phyloP scores from a whole-genome alignment of 1,140 invertebrate species.

The Caenorhabditis tropicalis region DNA sequence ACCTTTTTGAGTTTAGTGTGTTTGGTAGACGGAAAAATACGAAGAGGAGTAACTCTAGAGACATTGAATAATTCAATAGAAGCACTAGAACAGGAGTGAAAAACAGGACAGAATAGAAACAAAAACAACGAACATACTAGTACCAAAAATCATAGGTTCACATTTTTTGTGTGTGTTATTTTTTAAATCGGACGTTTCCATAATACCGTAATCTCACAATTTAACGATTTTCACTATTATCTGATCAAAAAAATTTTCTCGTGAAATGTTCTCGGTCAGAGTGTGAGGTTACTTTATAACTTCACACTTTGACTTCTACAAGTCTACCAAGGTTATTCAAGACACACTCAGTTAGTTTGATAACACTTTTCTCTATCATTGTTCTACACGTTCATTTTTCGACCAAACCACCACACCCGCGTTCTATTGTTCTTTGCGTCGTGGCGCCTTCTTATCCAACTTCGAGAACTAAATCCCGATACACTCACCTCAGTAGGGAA shows the following conservation, averaged over 20 bases:
- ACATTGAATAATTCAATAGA: constrained; percentile 25
- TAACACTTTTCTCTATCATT: background rate
- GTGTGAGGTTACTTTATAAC: too few relatives aligned
- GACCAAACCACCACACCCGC: background rate
- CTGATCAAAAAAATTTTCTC: too few relatives aligned
- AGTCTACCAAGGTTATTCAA: background rate
- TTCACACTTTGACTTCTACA: too few relatives aligned
- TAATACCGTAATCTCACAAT: too few relatives aligned
- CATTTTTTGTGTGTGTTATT: background rate
- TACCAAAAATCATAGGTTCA: background rate
- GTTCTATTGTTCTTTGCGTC: constrained; percentile 10
- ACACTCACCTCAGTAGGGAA: constrained; percentile 7
- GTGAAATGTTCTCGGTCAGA: too few relatives aligned
- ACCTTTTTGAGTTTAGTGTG: background rate
- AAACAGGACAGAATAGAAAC: background rate
- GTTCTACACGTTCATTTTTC: background rate
- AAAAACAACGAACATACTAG: background rate
- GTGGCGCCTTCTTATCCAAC: background rate
- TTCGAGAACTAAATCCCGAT: constrained; percentile 35
- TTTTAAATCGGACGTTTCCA: too few relatives aligned
- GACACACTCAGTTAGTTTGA: background rate
- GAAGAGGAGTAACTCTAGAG: background rate
- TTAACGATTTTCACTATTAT: too few relatives aligned
- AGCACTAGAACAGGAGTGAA: background rate
- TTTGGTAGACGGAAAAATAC: background rate